These are phyloP conservation scores for Isichthys henryi DNA, from an alignment of 2,113 vertebrate genomes.

Conservation along the genomic window DNA sequence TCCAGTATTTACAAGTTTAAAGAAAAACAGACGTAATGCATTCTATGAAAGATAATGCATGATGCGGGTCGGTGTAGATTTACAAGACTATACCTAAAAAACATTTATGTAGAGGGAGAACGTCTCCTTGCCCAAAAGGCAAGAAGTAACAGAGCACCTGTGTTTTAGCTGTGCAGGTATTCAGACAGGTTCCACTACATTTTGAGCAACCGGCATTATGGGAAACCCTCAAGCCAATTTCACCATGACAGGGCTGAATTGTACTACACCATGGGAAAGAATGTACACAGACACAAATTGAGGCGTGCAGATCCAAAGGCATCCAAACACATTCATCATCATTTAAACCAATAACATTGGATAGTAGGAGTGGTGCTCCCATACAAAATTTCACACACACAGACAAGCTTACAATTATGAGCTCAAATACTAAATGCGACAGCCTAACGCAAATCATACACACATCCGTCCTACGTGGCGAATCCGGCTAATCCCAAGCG, in stretches of 20 bases:
- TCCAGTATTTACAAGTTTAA: background rate
- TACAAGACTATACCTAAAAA: background rate
- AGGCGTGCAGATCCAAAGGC: background rate
- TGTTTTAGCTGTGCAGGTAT: conserved; percentile 25
- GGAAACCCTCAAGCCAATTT: conserved; percentile 3
- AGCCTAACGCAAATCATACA: background rate
- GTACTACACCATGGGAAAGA: conserved; percentile 43
- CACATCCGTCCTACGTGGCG: background rate
- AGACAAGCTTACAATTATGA: background rate
- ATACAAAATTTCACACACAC: conserved; percentile 2
- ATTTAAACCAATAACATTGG: background rate
- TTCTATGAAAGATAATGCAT: background rate
- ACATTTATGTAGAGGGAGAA: background rate
- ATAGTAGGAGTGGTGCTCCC: conserved; percentile 11
- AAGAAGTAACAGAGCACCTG: conserved; percentile 19
- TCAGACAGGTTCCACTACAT: conserved; percentile 34
- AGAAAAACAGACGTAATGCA: background rate
- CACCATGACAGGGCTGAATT: conserved; percentile 11
- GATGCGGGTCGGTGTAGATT: background rate
- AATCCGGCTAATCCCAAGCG: background rate
- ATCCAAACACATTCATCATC: conserved; percentile 5
- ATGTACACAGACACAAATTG: background rate
- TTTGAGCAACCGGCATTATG: conserved; percentile 31
- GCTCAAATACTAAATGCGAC: background rate
- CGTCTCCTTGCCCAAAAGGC: conserved; percentile 6